Evolutionary conservation across 2,113 vertebrate species (phyloP), one percentile per base, ranked within the genome.

Genomic region (Amazona guildingii): DNA sequence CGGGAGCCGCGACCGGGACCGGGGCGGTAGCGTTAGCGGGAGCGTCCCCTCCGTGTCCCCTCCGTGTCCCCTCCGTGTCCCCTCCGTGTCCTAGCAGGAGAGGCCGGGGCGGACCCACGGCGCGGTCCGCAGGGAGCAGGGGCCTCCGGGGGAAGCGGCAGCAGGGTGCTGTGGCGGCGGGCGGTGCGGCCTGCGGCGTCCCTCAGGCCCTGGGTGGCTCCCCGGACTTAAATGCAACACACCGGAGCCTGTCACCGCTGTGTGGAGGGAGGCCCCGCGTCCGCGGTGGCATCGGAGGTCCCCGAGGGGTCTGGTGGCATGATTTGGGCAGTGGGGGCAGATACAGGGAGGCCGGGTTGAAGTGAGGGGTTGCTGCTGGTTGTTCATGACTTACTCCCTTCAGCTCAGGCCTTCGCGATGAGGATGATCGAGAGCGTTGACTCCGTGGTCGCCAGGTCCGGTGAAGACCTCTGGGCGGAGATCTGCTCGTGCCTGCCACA

Each of bases 381-480:
- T 63, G 17, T 16, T 75, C 48, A 51, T 6, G 2, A 0, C 7
- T 51, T 43, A 5, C 15, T 46, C 29, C 79, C 20, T 83, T 9
- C 67, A 2, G 28, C 68, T 8, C 94, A 97, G 97, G 75, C 17
- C 68, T 49, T 31, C 92, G 73, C 68, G 10, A 98, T 98, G 96
- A 98, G 98, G 64, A 99, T 98, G 99, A 98, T 98, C 15, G 99
- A 99, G 92, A 98, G 97, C 59, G 86, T 98, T 21, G 98, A 98
- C 54, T 97, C 83, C 10, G 77, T 79, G 33, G 96, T 98, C 49
- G 44, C 95, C 80, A 97, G 97, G 51, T 98, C 99, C 84, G 97
- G 99, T 39, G 97, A 98, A 7, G 99, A 99, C 66, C 98, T 99
- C 48, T 99, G 99, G 99, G 98, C 99, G 11, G 98, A 99, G 52